Percentiles rank a stretch among this genome's conserved stretches.
phyloP scores from a whole-genome alignment of 2,888 invertebrate genomes.

The Epinotia bilunana region DNA sequence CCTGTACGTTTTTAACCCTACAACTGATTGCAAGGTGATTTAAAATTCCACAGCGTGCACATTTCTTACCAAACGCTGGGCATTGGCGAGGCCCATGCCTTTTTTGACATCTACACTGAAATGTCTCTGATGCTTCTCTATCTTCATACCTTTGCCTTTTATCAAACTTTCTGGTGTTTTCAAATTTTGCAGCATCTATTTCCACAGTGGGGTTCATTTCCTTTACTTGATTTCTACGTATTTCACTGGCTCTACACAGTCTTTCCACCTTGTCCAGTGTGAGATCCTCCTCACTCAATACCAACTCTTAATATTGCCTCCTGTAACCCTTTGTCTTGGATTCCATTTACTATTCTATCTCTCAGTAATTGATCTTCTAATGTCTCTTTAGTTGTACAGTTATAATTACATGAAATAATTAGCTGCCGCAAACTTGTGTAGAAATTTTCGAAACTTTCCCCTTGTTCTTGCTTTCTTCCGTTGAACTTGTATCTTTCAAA shows the following conservation, averaged over 20 bases:
- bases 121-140: too few species aligned
- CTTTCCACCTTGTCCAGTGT: background rate
- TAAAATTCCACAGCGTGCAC: constrained; percentile 16
- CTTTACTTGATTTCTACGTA: constrained; percentile 1
- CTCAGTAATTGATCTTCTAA: constrained; percentile 5
- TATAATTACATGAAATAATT: background rate
- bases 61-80: constrained; percentile 27
- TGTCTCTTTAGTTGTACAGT: background rate
- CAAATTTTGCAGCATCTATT: background rate
- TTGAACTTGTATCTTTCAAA: constrained; percentile 17
- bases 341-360: background rate
- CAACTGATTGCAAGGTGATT: constrained; percentile 20
- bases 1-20: background rate
- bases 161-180: background rate
- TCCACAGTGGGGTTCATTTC: background rate
- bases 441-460: constrained; percentile 6
- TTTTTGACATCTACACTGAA: constrained; percentile 25
- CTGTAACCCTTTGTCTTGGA: too few species aligned
- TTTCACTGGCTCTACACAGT: background rate
- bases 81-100: constrained; percentile 22
- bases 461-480: background rate
- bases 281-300: too few species aligned
- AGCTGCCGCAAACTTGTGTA: background rate
- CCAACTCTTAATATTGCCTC: too few species aligned
- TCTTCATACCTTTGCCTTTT: too few species aligned